Conservation (phyloP, 2,797 vertebrate genomes). For the Lacerta viridis region DNA sequence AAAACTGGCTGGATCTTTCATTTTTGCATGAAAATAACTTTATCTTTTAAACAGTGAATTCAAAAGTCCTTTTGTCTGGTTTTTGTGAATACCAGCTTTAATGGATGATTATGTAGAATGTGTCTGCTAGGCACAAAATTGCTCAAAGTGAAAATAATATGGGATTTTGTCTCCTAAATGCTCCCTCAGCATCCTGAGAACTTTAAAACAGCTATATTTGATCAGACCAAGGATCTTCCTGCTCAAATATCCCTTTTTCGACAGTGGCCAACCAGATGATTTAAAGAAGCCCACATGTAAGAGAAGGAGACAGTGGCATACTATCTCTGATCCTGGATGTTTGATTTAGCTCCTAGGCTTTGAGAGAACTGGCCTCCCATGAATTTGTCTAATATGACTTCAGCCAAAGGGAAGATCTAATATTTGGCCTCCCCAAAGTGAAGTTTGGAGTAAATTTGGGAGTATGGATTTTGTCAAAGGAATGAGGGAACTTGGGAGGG, state of each 20-base stretch:
- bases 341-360: background rate
- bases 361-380: background rate
- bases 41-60: background rate
- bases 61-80: constrained; percentile 14
- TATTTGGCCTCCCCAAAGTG: background rate
- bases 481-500: background rate
- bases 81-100: constrained; percentile 13
- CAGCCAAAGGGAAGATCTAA: background rate
- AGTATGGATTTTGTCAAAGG: background rate
- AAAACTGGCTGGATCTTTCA: background rate
- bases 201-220: background rate
- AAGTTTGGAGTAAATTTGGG: background rate
- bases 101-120: constrained; percentile 2
- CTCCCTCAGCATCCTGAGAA: background rate
- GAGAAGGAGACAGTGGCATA: background rate
- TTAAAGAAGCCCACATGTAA: background rate
- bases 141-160: constrained; percentile 7
- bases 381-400: background rate
- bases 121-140: background rate
- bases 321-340: background rate
- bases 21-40: constrained; percentile 15
- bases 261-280: background rate
- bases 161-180: background rate
- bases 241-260: background rate
- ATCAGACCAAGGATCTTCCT: background rate